Conservation (phyloP, 1,140 invertebrate species). For the Drosophila busckii region DNA sequence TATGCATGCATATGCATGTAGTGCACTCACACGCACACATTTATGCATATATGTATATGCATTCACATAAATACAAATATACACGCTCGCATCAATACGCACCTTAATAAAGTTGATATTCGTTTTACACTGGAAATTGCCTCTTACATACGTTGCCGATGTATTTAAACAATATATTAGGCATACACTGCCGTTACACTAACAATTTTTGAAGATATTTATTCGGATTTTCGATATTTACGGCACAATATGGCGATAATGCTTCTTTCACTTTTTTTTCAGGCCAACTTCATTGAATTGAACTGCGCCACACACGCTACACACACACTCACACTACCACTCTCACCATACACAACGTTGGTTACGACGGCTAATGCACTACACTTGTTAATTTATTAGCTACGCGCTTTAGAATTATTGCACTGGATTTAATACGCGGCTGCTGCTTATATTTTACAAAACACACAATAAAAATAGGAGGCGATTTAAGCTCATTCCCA, state of each 20-base stretch:
- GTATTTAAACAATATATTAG: not conserved
- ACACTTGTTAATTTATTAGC: constrained; percentile 33
- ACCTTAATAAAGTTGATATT: too few relatives aligned
- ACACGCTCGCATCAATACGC: too few relatives aligned
- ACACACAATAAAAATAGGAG: constrained; percentile 48
- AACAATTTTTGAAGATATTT: constrained; percentile 25
- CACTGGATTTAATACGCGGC: constrained; percentile 8
- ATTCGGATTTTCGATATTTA: constrained; percentile 56
- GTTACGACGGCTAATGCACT: constrained; percentile 39
- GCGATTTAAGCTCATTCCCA: constrained; percentile 57
- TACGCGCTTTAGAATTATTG: constrained; percentile 6
- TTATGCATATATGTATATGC: too few relatives aligned
- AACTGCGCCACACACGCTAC: constrained; percentile 51
- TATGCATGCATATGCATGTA: too few relatives aligned
- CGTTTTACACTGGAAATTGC: too few relatives aligned
- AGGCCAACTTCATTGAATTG: constrained; percentile 66
- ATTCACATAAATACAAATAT: too few relatives aligned
- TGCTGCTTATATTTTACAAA: constrained; percentile 29
- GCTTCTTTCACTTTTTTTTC: constrained; percentile 73
- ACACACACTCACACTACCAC: constrained; percentile 36
- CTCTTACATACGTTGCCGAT: constrained; percentile 36
- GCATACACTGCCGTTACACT: constrained; percentile 6
- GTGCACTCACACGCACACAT: too few relatives aligned
- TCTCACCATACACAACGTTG: constrained; percentile 29
- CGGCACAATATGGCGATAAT: constrained; percentile 68